phyloP scores from a whole-genome alignment of 2,888 invertebrate genomes.

The Drosophila atripex region DNA sequence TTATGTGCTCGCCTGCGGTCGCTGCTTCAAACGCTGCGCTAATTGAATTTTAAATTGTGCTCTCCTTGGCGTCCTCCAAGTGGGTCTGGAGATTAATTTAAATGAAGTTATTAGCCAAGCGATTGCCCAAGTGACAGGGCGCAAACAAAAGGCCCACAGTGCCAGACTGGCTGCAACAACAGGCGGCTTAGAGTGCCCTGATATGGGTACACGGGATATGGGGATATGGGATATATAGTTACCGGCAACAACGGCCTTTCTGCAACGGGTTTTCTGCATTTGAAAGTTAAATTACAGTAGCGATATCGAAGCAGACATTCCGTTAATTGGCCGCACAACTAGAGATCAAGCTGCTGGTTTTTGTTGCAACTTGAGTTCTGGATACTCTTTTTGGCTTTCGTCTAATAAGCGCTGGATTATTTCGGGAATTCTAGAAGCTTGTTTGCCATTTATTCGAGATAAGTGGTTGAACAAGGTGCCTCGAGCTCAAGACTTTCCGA shows the following conservation, averaged over 20 bases:
- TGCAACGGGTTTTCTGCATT: constrained; percentile 57
- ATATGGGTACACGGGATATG: constrained; percentile 34
- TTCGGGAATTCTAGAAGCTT: not conserved
- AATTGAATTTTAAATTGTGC: constrained; percentile 75
- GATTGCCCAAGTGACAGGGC: constrained; percentile 58
- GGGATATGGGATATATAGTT: constrained; percentile 27
- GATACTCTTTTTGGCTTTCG: constrained; percentile 23
- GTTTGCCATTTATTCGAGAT: not conserved
- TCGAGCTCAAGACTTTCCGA: not conserved
- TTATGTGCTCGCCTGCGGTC: constrained; percentile 54
- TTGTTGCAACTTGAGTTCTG: not conserved
- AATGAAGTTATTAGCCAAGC: constrained; percentile 70
- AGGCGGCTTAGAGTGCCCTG: constrained; percentile 29
- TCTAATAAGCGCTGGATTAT: not conserved
- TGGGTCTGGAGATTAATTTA: constrained; percentile 64
- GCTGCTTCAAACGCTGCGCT: constrained; percentile 58
- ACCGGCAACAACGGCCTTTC: constrained; percentile 8
- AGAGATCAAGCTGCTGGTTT: constrained; percentile 18
- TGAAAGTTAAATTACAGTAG: constrained; percentile 70
- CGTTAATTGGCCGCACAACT: constrained; percentile 76
- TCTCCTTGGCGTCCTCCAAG: constrained; percentile 34
- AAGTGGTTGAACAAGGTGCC: not conserved
- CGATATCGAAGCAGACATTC: constrained; percentile 46
- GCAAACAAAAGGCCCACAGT: constrained; percentile 61
- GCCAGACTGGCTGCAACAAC: constrained; percentile 1